Conservation (phyloP, 1,140 invertebrate species). For the Brachionus plicatilis region DNA sequence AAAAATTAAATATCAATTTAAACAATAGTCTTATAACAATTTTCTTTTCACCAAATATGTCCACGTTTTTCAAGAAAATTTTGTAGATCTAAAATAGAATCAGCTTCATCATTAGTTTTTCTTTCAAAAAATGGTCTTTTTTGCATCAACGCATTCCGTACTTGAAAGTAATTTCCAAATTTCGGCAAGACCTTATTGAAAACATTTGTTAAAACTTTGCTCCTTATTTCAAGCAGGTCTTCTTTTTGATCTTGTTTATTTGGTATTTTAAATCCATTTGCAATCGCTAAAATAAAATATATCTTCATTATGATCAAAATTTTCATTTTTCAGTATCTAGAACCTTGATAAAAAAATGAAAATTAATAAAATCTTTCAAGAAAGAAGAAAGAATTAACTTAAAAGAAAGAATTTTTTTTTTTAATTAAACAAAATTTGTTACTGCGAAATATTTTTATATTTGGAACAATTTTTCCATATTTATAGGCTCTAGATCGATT, state of each 20-base stretch:
- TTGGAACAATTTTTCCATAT: background rate
- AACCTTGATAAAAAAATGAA: background rate
- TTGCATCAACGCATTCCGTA: background rate
- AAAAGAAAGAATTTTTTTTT: background rate
- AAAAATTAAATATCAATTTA: background rate
- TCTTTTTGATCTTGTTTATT: background rate
- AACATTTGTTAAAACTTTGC: background rate
- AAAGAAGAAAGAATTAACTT: too few relatives aligned
- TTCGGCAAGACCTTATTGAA: background rate
- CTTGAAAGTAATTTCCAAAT: background rate
- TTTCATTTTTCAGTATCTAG: background rate
- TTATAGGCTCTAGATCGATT: too few relatives aligned
- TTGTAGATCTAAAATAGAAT: background rate
- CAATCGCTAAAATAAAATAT: background rate
- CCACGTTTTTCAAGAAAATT: slow-evolving; percentile 25
- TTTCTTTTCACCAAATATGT: slow-evolving; percentile 5
- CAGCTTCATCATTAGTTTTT: background rate
- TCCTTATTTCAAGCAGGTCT: background rate
- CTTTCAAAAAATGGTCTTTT: background rate
- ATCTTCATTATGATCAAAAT: background rate
- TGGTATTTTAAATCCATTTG: background rate
- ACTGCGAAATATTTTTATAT: background rate
- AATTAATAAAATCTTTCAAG: background rate
- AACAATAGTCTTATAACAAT: background rate
- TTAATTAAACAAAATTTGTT: too few relatives aligned